Evolutionary conservation across 2,797 vertebrate genomes (phyloP).

Genomic region (Oryzias dopingdopingensis): DNA sequence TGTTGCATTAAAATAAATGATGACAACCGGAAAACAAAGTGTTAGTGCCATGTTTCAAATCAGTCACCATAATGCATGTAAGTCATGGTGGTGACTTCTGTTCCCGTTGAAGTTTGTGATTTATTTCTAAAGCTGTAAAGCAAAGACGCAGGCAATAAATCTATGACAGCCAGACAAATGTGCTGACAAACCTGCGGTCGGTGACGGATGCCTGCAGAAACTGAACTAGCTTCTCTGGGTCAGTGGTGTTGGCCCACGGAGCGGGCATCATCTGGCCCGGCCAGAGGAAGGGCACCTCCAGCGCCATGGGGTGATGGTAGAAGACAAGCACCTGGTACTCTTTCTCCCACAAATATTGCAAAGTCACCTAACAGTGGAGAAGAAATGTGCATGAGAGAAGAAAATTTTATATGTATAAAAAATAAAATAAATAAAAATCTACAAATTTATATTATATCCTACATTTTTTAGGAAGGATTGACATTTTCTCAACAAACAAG

Average conservation of each 20-base stretch:
- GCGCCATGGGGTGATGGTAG: slow-evolving; percentile 95
- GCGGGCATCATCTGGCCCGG: slow-evolving; percentile 99
- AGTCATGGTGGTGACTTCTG: not conserved
- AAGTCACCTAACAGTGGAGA: slow-evolving; percentile 75
- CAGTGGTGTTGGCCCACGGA: slow-evolving; percentile 97
- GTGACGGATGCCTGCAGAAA: slow-evolving; percentile 94
- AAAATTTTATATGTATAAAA: not conserved
- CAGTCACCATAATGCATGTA: too few relatives aligned
- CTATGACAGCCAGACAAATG: not conserved
- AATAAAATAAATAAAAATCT: too few relatives aligned
- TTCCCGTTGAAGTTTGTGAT: not conserved
- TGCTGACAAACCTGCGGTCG: slow-evolving; percentile 80
- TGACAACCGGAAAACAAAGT: too few relatives aligned
- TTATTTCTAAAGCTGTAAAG: not conserved
- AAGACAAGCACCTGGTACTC: slow-evolving; percentile 96
- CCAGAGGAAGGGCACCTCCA: slow-evolving; percentile 96
- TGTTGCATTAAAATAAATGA: too few relatives aligned
- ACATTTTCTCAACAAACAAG: too few relatives aligned
- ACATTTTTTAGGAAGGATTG: too few relatives aligned
- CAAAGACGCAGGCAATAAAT: not conserved
- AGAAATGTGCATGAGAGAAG: not conserved
- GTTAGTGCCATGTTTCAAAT: too few relatives aligned
- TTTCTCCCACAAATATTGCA: slow-evolving; percentile 97
- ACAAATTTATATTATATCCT: too few relatives aligned
- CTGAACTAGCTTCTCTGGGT: slow-evolving; percentile 94